Conservation (phyloP, 2,797 vertebrate species). For the Takifugu ocellatus region DNA sequence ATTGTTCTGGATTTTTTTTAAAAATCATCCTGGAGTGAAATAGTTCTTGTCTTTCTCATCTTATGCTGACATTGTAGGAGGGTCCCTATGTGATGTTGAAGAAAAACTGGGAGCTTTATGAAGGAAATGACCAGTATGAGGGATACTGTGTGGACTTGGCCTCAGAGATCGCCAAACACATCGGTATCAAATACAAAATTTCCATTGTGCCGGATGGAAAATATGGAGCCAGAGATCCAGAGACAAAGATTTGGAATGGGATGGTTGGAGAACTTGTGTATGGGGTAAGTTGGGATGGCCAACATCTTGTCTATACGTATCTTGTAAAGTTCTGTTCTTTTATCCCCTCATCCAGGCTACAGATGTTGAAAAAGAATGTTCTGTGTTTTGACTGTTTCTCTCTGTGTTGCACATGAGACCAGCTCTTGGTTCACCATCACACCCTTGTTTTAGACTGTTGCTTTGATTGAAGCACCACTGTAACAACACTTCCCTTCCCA, state of each 20-base stretch:
- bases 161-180: slow-evolving; percentile 98
- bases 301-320: background rate
- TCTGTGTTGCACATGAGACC: slow-evolving; percentile 14
- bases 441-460: slow-evolving; percentile 9
- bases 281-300: slow-evolving; percentile 82
- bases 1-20: background rate
- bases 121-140: slow-evolving; percentile 97
- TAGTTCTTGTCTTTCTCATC: slow-evolving; percentile 45
- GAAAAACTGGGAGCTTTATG: slow-evolving; percentile 97
- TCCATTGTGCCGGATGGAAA: slow-evolving; percentile 97
- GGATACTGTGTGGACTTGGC: slow-evolving; percentile 99
- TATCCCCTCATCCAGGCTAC: slow-evolving; percentile 4
- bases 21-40: background rate
- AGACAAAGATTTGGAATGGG: slow-evolving; percentile 99
- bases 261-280: slow-evolving; percentile 99
- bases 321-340: too few species aligned
- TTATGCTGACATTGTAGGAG: slow-evolving; percentile 83
- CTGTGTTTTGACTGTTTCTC: too few species aligned
- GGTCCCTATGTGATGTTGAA: slow-evolving; percentile 99
- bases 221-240: slow-evolving; percentile 96
- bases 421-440: slow-evolving; percentile 40
- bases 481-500: slow-evolving; percentile 40
- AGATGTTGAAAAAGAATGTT: slow-evolving; percentile 4
- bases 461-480: background rate
- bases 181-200: slow-evolving; percentile 99